A percentile compares a stretch with the other conserved stretches of the same genome.
Evolutionary conservation across 2,888 invertebrate species (phyloP).

Genomic region (Conistra vaccinii): DNA sequence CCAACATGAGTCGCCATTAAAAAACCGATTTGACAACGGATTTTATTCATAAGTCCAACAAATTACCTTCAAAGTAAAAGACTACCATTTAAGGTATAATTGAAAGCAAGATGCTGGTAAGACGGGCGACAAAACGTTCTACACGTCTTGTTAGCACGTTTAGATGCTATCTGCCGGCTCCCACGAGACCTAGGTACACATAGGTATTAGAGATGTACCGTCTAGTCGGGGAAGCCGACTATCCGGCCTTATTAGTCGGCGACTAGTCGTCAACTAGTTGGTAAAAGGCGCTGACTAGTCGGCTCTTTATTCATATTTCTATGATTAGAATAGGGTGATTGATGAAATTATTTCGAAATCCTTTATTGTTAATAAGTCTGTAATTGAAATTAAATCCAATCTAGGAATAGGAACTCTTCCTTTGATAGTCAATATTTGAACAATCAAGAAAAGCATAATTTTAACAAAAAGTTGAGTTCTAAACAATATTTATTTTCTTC

Average conservation of each 20-base stretch:
- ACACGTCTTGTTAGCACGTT: slow-evolving; percentile 45
- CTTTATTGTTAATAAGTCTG: no score
- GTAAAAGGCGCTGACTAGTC: not conserved
- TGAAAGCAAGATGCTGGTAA: slow-evolving; percentile 20
- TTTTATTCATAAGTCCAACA: not conserved
- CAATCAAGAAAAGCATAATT: not conserved
- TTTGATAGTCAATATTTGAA: not conserved
- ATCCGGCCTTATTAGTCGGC: not conserved
- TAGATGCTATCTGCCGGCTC: slow-evolving; percentile 47
- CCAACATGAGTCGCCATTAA: not conserved
- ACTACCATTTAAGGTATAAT: slow-evolving; percentile 16
- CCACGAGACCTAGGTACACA: slow-evolving; percentile 38
- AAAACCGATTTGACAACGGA: slow-evolving; percentile 1
- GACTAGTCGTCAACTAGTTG: fast-evolving
- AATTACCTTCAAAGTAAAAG: not conserved
- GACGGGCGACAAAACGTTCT: slow-evolving; percentile 33
- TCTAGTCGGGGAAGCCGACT: not conserved
- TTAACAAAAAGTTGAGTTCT: not conserved
- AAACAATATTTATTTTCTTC: no score
- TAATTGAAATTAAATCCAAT: no score
- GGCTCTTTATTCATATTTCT: not conserved
- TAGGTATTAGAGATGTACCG: slow-evolving; percentile 16
- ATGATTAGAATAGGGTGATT: no score
- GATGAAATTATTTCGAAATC: no score
- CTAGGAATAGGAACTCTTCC: no score